Base-by-base conservation (phyloP, 2,113 vertebrate species). In the Chascanopsetta lugubris region DNA sequence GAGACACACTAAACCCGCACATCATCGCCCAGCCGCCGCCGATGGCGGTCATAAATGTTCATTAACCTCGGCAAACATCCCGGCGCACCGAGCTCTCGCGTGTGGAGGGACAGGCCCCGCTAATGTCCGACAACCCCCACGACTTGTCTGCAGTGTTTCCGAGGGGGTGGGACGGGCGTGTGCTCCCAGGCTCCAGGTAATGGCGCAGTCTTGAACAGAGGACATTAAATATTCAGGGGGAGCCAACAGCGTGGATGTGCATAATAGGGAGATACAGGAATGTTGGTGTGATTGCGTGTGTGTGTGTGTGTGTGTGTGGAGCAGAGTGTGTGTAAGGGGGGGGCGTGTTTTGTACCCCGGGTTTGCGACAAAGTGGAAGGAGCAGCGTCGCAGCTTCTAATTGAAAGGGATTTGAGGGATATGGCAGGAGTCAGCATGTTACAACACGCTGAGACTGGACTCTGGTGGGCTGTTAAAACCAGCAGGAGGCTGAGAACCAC, bases 391-490 rank as follows among this genome's bases (percentile, higher is more conserved):
- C 72, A 88, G 83, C 83, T 57, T 74, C 86, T 92, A 91, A 92
- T 92, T 92, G 90, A 92, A 93, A 93, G 90, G 80, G 83, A 88
- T 90, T 86, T 87, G 87, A 87, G 80, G 60, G 79, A 91, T 89
- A 87, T 71, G 73, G 78, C 82, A 75, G 81, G 65, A 90, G 90
- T 90, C 89, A 85, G 87, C 85, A 85, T 79, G 72, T 82, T 82
- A 83, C 48, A 15, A 80, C 87, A 89, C 60, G 65, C 85, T 77
- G 85, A 59, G 83, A 72, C 72, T 77, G 76, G 77, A 84, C 86
- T 82, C 73, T 85, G 87, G 81, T 83, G 85, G 85, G 82, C 87
- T 88, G 76, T 85, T 90, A 82, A 87, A 87, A 82, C 71, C 88
- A 87, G 87, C 79, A 62, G 87, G 85, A 88, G 84, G 71, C 72